These are phyloP conservation scores for Hypanus sabinus DNA, from an alignment of 2,113 vertebrate species.

Conservation along the genomic window DNA sequence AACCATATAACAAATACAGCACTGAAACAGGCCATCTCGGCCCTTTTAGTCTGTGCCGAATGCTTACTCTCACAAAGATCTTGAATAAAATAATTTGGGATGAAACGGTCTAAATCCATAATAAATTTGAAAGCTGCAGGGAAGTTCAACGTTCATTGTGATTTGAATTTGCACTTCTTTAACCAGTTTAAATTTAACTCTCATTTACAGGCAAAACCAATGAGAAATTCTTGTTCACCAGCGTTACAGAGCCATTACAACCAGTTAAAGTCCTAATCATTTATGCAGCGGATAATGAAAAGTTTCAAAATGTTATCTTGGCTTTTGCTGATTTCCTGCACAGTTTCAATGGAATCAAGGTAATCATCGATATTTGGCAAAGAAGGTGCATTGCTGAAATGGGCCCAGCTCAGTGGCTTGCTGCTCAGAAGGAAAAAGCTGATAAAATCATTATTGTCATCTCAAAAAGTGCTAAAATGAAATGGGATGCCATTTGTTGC, in stretches of 20 bases:
- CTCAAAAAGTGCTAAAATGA: conserved; percentile 21
- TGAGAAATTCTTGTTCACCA: not conserved
- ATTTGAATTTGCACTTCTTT: not conserved
- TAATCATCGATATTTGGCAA: conserved; percentile 68
- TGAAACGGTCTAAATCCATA: not conserved
- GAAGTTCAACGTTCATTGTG: not conserved
- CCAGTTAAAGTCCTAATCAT: conserved; percentile 56
- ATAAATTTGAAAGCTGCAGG: not conserved
- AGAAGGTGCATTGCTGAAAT: conserved; percentile 60
- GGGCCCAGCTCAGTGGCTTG: conserved; percentile 67
- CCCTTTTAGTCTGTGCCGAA: too few relatives aligned
- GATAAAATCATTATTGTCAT: conserved; percentile 61
- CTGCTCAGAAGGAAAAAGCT: conserved; percentile 52
- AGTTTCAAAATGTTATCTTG: conserved; percentile 58
- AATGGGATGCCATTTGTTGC: conserved; percentile 41
- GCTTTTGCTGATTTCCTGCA: conserved; percentile 64
- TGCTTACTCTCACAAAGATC: too few relatives aligned
- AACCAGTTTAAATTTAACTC: not conserved
- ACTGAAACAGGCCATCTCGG: too few relatives aligned
- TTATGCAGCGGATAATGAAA: conserved; percentile 55
- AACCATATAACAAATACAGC: too few relatives aligned
- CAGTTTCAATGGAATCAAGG: conserved; percentile 50
- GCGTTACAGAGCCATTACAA: not conserved
- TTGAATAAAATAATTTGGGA: not conserved
- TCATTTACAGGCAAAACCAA: not conserved